Percentiles rank a stretch among this genome's conserved stretches.
phyloP scores from a whole-genome alignment of 2,113 vertebrate species.

The Gasterosteus nipponicus region DNA sequence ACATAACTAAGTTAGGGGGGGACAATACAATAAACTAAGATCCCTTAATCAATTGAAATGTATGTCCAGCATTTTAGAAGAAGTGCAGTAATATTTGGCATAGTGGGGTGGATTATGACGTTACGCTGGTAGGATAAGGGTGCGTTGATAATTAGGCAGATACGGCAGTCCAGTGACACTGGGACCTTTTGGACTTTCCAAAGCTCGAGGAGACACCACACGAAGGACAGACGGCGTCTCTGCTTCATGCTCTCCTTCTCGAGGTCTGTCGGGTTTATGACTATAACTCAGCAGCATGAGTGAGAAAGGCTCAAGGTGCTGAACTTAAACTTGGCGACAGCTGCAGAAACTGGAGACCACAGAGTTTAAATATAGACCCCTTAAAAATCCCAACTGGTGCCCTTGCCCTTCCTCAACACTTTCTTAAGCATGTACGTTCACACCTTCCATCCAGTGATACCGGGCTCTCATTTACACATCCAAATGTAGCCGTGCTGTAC shows the following conservation, averaged over 20 bases:
- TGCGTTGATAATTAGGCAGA: not conserved
- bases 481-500: slow-evolving; percentile 17
- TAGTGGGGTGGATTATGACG: not conserved
- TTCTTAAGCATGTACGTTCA: slow-evolving; percentile 72
- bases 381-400: slow-evolving; percentile 72
- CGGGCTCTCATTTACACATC: slow-evolving; percentile 65
- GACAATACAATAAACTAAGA: not conserved
- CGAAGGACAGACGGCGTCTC: slow-evolving; percentile 18
- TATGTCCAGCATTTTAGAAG: not conserved
- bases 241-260: slow-evolving; percentile 33
- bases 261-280: slow-evolving; percentile 67
- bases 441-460: slow-evolving; percentile 56
- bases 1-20: not conserved
- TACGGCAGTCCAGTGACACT: not conserved
- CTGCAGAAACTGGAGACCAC: slow-evolving; percentile 83
- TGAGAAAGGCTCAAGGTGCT: slow-evolving; percentile 78
- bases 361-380: slow-evolving; percentile 73
- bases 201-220: slow-evolving; percentile 10
- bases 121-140: not conserved
- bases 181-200: slow-evolving; percentile 17
- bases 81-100: not conserved
- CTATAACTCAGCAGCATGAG: slow-evolving; percentile 62
- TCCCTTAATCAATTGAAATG: not conserved
- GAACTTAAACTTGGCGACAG: slow-evolving; percentile 85
- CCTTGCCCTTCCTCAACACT: slow-evolving; percentile 66